These are phyloP conservation scores for Agrochola circellaris DNA, from an alignment of 2,888 invertebrate genomes.

Conservation along the genomic window DNA sequence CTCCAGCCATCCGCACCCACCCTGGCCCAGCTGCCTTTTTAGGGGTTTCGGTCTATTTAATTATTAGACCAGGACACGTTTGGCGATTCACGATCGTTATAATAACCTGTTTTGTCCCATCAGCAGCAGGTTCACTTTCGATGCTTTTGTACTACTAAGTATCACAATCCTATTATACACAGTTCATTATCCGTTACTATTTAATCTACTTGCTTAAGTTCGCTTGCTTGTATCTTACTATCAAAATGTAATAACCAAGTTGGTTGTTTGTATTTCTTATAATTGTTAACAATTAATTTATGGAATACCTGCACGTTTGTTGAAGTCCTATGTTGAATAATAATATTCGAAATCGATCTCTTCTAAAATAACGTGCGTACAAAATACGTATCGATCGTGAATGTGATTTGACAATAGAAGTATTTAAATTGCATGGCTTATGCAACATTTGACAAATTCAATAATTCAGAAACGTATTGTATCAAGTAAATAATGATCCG, in stretches of 20 bases:
- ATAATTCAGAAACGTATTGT: not conserved
- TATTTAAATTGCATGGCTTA: conserved; percentile 52
- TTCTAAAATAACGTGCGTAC: conserved; percentile 55
- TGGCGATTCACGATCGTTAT: not conserved
- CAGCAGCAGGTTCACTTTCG: not conserved
- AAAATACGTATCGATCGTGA: conserved; percentile 32
- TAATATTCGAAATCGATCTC: conserved; percentile 59
- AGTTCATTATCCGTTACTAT: conserved; percentile 22
- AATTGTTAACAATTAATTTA: conserved; percentile 42
- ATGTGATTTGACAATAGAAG: conserved; percentile 54
- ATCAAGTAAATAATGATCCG: not conserved
- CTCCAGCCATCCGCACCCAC: not conserved
- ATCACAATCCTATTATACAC: conserved; percentile 4
- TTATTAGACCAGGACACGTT: not conserved
- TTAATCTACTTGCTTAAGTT: conserved; percentile 22
- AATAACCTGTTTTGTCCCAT: not conserved
- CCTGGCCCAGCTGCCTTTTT: not conserved
- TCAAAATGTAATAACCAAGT: conserved; percentile 42
- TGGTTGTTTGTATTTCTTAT: conserved; percentile 57
- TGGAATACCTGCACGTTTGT: conserved; percentile 5
- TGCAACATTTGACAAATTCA: conserved; percentile 46
- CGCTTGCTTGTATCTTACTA: conserved; percentile 10
- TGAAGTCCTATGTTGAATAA: conserved; percentile 59
- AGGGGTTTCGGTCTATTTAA: too few relatives aligned
- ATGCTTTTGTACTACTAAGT: conserved; percentile 13